Evolutionary conservation across 2,113 vertebrate species (phyloP), one percentile per base, ranked within the genome.

Genomic region (Datnioides undecimradiatus): DNA sequence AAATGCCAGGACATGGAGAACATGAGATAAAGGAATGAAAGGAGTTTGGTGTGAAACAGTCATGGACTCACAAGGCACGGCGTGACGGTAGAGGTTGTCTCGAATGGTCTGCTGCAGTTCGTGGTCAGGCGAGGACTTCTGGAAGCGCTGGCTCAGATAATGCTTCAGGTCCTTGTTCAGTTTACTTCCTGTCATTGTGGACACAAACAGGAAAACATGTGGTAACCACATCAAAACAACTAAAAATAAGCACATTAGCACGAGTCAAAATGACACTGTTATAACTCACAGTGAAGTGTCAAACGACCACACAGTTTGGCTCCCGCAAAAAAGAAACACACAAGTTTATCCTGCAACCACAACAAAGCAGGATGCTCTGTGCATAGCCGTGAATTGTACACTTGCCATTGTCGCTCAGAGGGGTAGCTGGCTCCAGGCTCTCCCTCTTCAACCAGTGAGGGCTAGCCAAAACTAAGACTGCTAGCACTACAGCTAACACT

Each of bases 71-170:
- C 98, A 99, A 97, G 98, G 98, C 97, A 99, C 97, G 76, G 98
- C 98, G 75, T 99, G 97, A 92, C 96, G 98, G 79, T 99, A 99
- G 31, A 99, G 97, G 94, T 99, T 99, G 82, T 99, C 96, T 80
- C 98, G 90, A 79, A 99, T 99, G 80, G 95, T 98, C 93, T 99
- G 98, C 91, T 99, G 98, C 76, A 99, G 93, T 19, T 97, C 97
- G 48, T 99, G 97, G 76, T 99, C 98, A 0, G 97, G 94, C 0
- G 98, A 99, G 0, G 97, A 97, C 84, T 99, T 99, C 94, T 97
- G 98, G 91, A 99, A 99, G 76, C 98, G 96, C 89, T 96, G 97
- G 94, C 95, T 99, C 84, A 99, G 96, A 85, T 97, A 99, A 75
- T 96, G 96, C 62, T 98, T 95, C 92, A 99, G 95, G 87, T 99